Evolutionary conservation across 2,888 invertebrate genomes (phyloP), one percentile per base, ranked within the genome.

Genomic region (Thecocarcelia acutangulata): DNA sequence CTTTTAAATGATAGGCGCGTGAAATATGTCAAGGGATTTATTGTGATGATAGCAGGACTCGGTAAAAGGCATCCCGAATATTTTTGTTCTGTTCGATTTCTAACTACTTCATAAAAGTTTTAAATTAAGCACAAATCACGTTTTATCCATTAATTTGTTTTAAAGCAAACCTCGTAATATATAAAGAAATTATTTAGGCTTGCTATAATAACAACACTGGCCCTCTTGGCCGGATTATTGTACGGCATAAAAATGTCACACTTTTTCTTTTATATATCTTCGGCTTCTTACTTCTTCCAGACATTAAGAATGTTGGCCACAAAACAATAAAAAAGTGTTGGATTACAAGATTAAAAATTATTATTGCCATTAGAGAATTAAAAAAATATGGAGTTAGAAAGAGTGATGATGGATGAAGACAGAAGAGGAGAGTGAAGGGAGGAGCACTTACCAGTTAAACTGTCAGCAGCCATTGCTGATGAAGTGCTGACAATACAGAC

Each of bases 401-500:
- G 24, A 24, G 24, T 2, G 24, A 15, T 15, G 21, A 3, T 13
- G n/a, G 59, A 48, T 2, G 12, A 12, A 17, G 9, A 42, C 15
- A n/a, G 17, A 1, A n/a, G 9, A 28, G 21, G 15, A 3, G 37
- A 37, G 42, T 21, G 19, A 17, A 42, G 9, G 11, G 15, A 52
- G 33, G 11, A 28, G 19, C 58, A 84, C 85, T 84, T 83, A 85
- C 85, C 85, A 24, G 83, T 74, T 78, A 85, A 84, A 78, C 83
- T 84, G 64, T 85, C 84, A 66, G 83, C 83, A 68, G 84, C 85
- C 37, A 79, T 80, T 63, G 74, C 80, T 61, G 72, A 66, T 76
- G 83, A 66, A 59, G 80, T 78, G 75, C 83, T 82, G 80, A 83
- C 75, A 73, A 84, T 15, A 24, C 84, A 85, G 68, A 84, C 83